phyloP scores from a whole-genome alignment of 2,797 vertebrate species.

The Paedocypris micromegethes region DNA sequence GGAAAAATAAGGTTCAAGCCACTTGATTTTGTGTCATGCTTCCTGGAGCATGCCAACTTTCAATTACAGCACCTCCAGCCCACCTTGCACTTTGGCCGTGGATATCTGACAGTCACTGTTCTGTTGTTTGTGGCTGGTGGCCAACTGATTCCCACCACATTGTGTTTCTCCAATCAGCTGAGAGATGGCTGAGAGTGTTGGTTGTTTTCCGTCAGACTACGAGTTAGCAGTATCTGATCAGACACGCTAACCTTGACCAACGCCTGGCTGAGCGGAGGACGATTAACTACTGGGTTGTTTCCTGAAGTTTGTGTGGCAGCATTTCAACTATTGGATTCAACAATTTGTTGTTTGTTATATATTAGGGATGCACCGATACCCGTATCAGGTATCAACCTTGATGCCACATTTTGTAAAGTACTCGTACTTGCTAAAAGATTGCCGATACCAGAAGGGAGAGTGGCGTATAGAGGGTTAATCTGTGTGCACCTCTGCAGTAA shows the following conservation, averaged over 20 bases:
- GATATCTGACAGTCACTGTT: constrained; percentile 53
- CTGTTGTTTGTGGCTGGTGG: constrained; percentile 60
- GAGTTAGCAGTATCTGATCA: constrained; percentile 48
- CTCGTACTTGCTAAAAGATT: background rate
- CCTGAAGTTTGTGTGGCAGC: constrained; percentile 4
- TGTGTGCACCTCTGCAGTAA: too few species aligned
- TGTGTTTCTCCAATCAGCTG: constrained; percentile 59
- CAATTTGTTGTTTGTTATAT: too few species aligned
- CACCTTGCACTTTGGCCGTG: constrained; percentile 59
- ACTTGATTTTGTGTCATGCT: constrained; percentile 68
- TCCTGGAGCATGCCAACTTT: constrained; percentile 73
- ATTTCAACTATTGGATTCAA: too few species aligned
- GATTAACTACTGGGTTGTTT: constrained; percentile 35
- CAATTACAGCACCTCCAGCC: constrained; percentile 71
- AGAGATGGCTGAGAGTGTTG: constrained; percentile 54
- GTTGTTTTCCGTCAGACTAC: constrained; percentile 52
- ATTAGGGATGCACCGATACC: background rate
- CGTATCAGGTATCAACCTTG: too few species aligned
- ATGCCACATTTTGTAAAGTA: too few species aligned
- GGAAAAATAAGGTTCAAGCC: constrained; percentile 49
- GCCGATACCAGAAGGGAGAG: background rate
- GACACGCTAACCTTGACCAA: constrained; percentile 37
- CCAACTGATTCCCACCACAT: constrained; percentile 64
- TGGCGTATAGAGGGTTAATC: too few species aligned
- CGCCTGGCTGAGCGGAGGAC: constrained; percentile 26